These are phyloP conservation scores for Zoanthus gigantus DNA, from an alignment of 92 coral and sea anemone genomes.

Conservation along the genomic window DNA sequence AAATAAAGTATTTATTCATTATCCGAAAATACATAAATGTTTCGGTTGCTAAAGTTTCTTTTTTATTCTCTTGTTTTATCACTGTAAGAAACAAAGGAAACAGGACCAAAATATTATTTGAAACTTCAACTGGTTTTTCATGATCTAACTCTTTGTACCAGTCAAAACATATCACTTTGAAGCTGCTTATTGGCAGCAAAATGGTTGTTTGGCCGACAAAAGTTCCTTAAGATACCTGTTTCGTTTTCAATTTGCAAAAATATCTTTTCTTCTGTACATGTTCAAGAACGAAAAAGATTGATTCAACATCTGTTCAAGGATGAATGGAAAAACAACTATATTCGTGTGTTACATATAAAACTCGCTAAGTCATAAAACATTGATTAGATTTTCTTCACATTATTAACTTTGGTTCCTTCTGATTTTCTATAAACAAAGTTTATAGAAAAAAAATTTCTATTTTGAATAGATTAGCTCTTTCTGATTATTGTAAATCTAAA, in stretches of 20 bases:
- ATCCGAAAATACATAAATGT: neutral
- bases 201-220: neutral
- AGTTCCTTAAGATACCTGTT: constrained; percentile 9
- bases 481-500: too few relatives aligned
- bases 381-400: neutral
- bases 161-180: constrained; percentile 26
- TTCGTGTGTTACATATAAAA: neutral
- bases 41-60: neutral
- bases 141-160: constrained; percentile 36
- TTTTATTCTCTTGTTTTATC: constrained; percentile 4
- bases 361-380: neutral
- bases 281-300: neutral
- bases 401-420: too few relatives aligned
- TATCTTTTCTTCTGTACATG: neutral
- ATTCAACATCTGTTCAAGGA: neutral
- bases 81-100: constrained; percentile 13
- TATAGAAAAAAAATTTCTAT: too few relatives aligned
- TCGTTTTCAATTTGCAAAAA: neutral
- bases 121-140: neutral
- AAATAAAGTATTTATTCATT: neutral
- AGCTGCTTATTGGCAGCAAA: constrained; percentile 34
- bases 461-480: too few relatives aligned
- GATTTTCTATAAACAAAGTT: too few relatives aligned
- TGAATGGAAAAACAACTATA: neutral
- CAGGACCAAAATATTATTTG: constrained; percentile 20